Evolutionary conservation across 35 echinoderm and acorn worm species (phyloP), one percentile per base, ranked within the genome.

Genomic region (Amphiura filiformis): DNA sequence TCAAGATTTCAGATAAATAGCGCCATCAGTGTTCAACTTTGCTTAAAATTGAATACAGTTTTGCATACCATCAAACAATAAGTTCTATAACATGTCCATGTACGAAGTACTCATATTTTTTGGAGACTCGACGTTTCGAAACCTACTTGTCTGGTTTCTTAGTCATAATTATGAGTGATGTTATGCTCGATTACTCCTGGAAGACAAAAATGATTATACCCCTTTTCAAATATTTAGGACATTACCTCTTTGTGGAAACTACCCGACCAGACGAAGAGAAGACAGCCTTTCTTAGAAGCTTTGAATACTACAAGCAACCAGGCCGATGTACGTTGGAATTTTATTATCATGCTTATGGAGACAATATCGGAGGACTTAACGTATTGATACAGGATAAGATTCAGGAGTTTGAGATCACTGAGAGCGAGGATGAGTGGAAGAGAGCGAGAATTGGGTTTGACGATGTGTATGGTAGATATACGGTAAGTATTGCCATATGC

Each of bases 161-260:
- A n/a, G n/a, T n/a, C n/a, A n/a, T n/a, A n/a, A n/a, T n/a, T n/a
- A n/a, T n/a, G n/a, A n/a, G n/a, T n/a, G n/a, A n/a, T n/a, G n/a
- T n/a, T n/a, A n/a, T n/a, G n/a, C n/a, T n/a, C n/a, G n/a, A n/a
- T n/a, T n/a, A n/a, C n/a, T n/a, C n/a, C n/a, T n/a, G n/a, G n/a
- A n/a, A n/a, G n/a, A n/a, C n/a, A n/a, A n/a, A n/a, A n/a, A n/a
- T n/a, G n/a, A n/a, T n/a, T n/a, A n/a, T n/a, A n/a, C n/a, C n/a
- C n/a, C n/a, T 47, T 47, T 47, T 47, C 17, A 9, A 47, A 47
- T 47, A 17, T n/a, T n/a, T 34, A 96, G 94, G 94, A 7, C 90
- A 96, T 77, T 96, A 96, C 42, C 23, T 96, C 4, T 96, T 86
- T 37, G 89, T 96, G 36, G 94, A 96, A 76, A 89, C 94, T 13